phyloP scores from a whole-genome alignment of 2,888 invertebrate species.

The Acrobasis suavella region DNA sequence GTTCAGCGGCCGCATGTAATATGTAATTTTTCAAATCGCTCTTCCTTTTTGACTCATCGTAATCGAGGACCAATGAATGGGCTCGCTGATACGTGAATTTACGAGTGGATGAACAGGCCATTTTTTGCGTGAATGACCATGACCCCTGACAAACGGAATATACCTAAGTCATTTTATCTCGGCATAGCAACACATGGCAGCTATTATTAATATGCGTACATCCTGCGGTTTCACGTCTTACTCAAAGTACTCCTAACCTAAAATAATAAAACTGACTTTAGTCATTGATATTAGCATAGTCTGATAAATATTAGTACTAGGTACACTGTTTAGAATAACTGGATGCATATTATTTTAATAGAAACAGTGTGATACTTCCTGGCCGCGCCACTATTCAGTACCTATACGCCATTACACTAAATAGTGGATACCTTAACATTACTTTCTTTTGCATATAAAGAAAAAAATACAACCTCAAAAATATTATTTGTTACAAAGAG shows the following conservation, averaged over 20 bases:
- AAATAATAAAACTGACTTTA: too few species aligned
- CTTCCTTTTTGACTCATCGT: not conserved
- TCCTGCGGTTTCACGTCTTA: not conserved
- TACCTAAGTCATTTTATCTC: not conserved
- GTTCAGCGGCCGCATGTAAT: not conserved
- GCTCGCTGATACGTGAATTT: not conserved
- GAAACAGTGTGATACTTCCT: too few species aligned
- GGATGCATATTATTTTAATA: too few species aligned
- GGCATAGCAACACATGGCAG: not conserved
- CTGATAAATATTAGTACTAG: too few species aligned
- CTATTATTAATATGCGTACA: conserved; percentile 1
- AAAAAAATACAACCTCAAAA: too few species aligned
- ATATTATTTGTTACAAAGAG: too few species aligned
- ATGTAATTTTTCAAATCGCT: not conserved
- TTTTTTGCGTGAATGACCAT: conserved; percentile 1
- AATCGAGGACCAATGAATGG: not conserved
- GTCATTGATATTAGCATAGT: too few species aligned
- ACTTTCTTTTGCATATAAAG: too few species aligned
- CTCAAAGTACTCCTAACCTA: not conserved
- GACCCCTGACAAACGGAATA: not conserved
- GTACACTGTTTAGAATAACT: too few species aligned
- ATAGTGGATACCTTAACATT: too few species aligned
- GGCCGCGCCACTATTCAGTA: too few species aligned
- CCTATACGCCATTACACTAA: too few species aligned
- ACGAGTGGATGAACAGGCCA: not conserved